phyloP scores from a whole-genome alignment of 1,140 invertebrate genomes.

The Halesus radiatus region DNA sequence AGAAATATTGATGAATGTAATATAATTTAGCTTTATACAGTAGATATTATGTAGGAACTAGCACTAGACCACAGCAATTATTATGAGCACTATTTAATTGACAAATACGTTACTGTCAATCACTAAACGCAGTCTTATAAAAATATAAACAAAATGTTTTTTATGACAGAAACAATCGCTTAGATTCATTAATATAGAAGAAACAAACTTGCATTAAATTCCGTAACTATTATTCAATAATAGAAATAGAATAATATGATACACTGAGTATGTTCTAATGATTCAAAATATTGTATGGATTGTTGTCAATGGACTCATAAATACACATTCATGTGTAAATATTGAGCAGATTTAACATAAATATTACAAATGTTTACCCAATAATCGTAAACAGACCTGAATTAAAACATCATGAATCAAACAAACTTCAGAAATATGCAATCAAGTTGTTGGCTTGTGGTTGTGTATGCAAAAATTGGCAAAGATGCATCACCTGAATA shows the following conservation, averaged over 20 bases:
- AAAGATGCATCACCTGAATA: constrained; percentile 8
- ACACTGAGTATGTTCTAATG: background rate
- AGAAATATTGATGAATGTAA: too few relatives aligned
- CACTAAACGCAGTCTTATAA: too few relatives aligned
- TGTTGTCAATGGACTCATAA: background rate
- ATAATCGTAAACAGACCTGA: background rate
- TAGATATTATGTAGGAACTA: too few relatives aligned
- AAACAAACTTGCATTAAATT: too few relatives aligned
- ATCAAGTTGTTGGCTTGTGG: constrained; percentile 10
- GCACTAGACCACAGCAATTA: too few relatives aligned
- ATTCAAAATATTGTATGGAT: constrained; percentile 1
- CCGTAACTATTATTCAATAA: too few relatives aligned
- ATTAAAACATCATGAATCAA: constrained; percentile 8
- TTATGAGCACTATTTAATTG: too few relatives aligned
- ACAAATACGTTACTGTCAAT: too few relatives aligned
- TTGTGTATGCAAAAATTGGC: background rate
- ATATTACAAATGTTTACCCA: background rate
- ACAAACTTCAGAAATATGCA: background rate
- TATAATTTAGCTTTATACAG: too few relatives aligned
- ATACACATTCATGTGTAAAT: background rate
- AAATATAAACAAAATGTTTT: too few relatives aligned
- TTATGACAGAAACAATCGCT: too few relatives aligned
- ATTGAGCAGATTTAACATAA: background rate
- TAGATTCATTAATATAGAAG: too few relatives aligned
- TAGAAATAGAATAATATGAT: background rate